phyloP scores from a whole-genome alignment of 2,888 invertebrate species.

The Chydorus sphaericus region DNA sequence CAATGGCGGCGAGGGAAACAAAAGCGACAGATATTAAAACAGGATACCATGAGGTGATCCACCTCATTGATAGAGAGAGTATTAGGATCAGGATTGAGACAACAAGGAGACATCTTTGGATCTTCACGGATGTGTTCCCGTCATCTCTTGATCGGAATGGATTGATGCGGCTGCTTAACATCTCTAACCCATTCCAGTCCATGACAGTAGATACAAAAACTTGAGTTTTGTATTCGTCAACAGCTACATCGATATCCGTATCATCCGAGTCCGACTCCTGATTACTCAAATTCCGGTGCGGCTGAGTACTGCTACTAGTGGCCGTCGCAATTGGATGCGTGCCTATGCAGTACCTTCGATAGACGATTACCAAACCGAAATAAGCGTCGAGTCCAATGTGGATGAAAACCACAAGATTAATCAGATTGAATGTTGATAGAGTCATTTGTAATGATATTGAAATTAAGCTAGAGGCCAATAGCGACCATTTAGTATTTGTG shows the following conservation, averaged over 20 bases:
- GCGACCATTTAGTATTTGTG: background rate
- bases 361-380: background rate
- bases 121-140: background rate
- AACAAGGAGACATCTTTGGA: background rate
- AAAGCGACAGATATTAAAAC: background rate
- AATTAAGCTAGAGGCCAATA: background rate
- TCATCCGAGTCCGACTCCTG: background rate
- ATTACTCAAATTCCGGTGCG: background rate
- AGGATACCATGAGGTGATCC: background rate
- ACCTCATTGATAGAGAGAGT: background rate
- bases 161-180: background rate
- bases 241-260: constrained; percentile 7
- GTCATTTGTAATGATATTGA: background rate
- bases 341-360: background rate
- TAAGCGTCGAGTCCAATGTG: background rate
- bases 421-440: background rate
- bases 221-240: constrained; percentile 9
- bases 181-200: background rate
- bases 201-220: background rate
- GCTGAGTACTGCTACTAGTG: background rate
- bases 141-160: background rate
- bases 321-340: no score
- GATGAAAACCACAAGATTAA: background rate
- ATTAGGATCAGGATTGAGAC: background rate
- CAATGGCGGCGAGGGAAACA: background rate